These are phyloP conservation scores for Acanthoscelides obtectus DNA, from an alignment of 2,888 invertebrate genomes.

Conservation along the genomic window DNA sequence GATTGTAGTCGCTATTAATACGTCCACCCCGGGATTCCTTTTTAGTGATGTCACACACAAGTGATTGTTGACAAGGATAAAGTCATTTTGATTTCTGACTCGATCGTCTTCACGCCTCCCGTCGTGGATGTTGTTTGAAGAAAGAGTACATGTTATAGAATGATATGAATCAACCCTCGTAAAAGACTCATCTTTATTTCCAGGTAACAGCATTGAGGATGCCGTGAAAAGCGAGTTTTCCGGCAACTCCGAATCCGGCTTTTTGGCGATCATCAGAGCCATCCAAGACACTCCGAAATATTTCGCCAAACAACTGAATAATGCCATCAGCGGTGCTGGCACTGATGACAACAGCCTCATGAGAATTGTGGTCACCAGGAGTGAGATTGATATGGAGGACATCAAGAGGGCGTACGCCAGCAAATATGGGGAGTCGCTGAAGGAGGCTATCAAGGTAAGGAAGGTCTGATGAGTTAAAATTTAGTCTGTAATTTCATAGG, in stretches of 20 bases:
- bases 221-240: conserved; percentile 81
- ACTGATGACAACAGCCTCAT: conserved; percentile 70
- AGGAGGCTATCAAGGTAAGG: conserved; percentile 71
- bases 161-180: neutral
- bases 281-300: conserved; percentile 75
- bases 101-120: too few relatives aligned
- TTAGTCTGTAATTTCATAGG: too few relatives aligned
- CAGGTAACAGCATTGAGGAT: conserved; percentile 67
- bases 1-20: too few relatives aligned
- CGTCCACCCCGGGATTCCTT: too few relatives aligned
- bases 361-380: conserved; percentile 78
- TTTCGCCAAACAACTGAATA: conserved; percentile 72
- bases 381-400: conserved; percentile 80
- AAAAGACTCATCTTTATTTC: neutral
- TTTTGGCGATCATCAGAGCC: conserved; percentile 75
- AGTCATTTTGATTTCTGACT: too few relatives aligned
- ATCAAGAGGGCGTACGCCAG: conserved; percentile 75
- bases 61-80: too few relatives aligned
- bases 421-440: conserved; percentile 70
- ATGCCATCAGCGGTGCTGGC: conserved; percentile 70
- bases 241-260: conserved; percentile 73
- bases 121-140: too few relatives aligned
- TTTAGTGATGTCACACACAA: too few relatives aligned
- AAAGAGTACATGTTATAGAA: neutral
- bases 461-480: too few relatives aligned